These are phyloP conservation scores for Alectura lathami DNA, from an alignment of 2,113 vertebrate genomes.

Conservation along the genomic window DNA sequence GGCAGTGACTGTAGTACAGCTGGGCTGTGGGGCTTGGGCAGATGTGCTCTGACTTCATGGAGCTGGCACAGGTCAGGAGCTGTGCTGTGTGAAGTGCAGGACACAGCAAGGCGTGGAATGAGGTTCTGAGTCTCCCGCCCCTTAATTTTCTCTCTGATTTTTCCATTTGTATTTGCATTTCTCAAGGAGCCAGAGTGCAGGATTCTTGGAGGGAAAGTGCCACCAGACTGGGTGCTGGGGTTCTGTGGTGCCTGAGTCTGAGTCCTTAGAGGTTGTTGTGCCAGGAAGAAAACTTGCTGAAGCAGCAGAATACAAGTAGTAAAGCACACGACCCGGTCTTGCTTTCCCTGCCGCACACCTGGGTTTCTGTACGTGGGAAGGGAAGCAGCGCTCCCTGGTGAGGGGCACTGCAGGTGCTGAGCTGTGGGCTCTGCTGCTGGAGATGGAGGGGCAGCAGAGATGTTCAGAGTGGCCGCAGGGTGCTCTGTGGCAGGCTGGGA, in stretches of 20 bases:
- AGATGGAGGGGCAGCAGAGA: not conserved
- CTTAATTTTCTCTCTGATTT: not conserved
- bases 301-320: not conserved
- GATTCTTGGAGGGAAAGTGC: not conserved
- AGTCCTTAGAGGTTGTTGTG: not conserved
- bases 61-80: not conserved
- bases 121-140: not conserved
- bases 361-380: not conserved
- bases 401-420: not conserved
- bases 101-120: not conserved
- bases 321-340: no score
- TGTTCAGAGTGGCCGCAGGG: no score
- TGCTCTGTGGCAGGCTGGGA: not conserved
- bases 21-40: not conserved
- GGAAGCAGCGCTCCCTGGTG: not conserved
- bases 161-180: not conserved
- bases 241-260: not conserved
- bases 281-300: not conserved
- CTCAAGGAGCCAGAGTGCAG: not conserved
- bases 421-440: not conserved
- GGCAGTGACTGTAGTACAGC: fast-evolving
- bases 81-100: not conserved
- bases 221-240: not conserved
- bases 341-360: not conserved
- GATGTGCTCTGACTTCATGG: no score